phyloP scores from a whole-genome alignment of 2,797 vertebrate genomes.

The Sebastes iracundus region DNA sequence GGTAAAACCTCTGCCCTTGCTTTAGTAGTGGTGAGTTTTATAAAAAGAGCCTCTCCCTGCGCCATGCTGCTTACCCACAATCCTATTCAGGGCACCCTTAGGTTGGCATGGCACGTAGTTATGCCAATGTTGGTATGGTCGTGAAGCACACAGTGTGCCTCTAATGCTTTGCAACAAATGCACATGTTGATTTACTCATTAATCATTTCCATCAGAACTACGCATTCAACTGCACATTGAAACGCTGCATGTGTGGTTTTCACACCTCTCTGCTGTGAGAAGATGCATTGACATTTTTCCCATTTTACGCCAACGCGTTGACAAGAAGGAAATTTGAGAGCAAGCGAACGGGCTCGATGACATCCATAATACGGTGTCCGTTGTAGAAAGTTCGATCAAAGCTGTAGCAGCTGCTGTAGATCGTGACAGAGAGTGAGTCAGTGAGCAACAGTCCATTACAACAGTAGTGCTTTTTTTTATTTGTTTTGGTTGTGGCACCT shows the following conservation, averaged over 20 bases:
- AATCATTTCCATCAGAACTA: conserved; percentile 29
- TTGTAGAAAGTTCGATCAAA: background rate
- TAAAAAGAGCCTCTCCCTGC: conserved; percentile 17
- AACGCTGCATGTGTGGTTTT: conserved; percentile 28
- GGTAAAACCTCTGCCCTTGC: background rate
- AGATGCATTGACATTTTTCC: background rate
- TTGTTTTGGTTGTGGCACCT: conserved; percentile 39
- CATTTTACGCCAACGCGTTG: conserved; percentile 4
- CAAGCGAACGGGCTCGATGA: background rate
- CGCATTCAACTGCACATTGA: background rate
- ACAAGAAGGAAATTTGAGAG: conserved; percentile 16
- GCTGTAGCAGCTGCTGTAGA: background rate
- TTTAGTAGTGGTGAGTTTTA: background rate
- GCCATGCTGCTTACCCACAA: background rate
- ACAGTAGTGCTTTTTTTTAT: background rate
- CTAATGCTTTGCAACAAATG: background rate
- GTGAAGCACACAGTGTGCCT: background rate
- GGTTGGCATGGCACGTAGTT: conserved; percentile 30
- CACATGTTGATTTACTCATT: background rate
- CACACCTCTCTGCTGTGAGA: background rate
- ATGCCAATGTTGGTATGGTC: conserved; percentile 31
- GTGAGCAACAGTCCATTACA: conserved; percentile 3
- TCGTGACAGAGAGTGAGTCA: background rate
- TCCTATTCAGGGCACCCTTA: conserved; percentile 7
- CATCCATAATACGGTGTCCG: background rate